Evolutionary conservation across 2,797 vertebrate species (phyloP).

Genomic region (Orientallactaga sibirica): DNA sequence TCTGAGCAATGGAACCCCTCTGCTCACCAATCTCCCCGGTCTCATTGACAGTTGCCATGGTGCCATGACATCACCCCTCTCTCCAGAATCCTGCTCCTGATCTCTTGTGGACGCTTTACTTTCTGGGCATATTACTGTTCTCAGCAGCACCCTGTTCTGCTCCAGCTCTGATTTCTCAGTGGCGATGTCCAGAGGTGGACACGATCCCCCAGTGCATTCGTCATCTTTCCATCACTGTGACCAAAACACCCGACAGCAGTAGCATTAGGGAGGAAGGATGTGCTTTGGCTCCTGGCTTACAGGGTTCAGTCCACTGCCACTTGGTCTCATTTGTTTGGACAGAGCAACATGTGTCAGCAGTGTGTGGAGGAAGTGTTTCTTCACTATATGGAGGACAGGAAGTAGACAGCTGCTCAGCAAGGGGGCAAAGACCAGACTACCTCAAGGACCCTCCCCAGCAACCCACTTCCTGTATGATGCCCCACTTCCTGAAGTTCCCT

Average conservation of each 20-base stretch:
- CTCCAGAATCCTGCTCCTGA: not conserved
- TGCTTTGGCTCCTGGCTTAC: not conserved
- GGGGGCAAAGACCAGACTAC: not conserved
- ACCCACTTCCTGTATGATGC: not conserved
- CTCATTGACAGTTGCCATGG: not conserved
- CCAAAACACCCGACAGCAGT: too few relatives aligned
- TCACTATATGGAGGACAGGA: not conserved
- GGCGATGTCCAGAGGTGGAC: not conserved
- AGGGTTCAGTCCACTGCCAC: not conserved
- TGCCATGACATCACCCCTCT: not conserved
- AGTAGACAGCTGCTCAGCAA: too few relatives aligned
- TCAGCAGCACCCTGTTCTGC: not conserved
- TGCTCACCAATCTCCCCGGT: not conserved
- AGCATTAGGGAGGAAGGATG: not conserved
- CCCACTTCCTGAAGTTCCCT: not conserved
- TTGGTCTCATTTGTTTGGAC: not conserved
- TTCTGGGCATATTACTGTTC: not conserved
- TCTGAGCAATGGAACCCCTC: not conserved
- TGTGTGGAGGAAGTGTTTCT: not conserved
- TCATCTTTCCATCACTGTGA: not conserved
- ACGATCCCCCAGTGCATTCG: accelerated
- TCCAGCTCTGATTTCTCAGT: not conserved
- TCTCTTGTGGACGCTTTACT: not conserved
- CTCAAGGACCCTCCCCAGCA: not conserved
- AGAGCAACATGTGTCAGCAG: not conserved